phyloP scores from a whole-genome alignment of 2,888 invertebrate genomes.

The Hoplodrina blanda region DNA sequence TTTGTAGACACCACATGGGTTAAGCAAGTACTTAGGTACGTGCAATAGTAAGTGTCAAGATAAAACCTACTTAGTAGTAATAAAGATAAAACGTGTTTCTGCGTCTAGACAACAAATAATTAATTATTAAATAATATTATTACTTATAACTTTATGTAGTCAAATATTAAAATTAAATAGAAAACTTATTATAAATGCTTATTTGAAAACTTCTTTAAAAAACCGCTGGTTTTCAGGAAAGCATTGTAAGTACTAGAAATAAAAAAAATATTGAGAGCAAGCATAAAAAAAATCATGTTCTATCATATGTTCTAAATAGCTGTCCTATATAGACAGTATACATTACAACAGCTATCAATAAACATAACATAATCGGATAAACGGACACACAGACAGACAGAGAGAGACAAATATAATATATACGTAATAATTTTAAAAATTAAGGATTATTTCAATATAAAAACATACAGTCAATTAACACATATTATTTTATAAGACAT shows the following conservation, averaged over 20 bases:
- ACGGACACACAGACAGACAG: background rate
- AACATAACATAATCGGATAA: background rate
- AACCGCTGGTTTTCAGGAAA: background rate
- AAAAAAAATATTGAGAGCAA: background rate
- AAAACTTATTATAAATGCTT: too few species aligned
- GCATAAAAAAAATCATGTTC: too few species aligned
- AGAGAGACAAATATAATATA: too few species aligned
- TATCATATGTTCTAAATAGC: background rate
- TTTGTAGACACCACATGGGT: background rate
- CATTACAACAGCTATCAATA: background rate
- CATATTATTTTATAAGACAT: background rate
- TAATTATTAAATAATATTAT: background rate
- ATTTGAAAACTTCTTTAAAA: background rate
- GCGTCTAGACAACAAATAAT: constrained; percentile 1
- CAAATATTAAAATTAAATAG: too few species aligned
- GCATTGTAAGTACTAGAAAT: background rate
- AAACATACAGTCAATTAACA: background rate
- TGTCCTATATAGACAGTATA: background rate
- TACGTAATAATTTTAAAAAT: background rate
- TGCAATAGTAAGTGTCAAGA: background rate
- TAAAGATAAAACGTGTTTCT: constrained; percentile 6
- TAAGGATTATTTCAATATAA: background rate
- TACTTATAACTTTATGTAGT: too few species aligned
- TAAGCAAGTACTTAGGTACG: background rate
- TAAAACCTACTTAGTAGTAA: background rate